Base-by-base conservation (phyloP, 2,888 invertebrate genomes). In the Autographa gamma region DNA sequence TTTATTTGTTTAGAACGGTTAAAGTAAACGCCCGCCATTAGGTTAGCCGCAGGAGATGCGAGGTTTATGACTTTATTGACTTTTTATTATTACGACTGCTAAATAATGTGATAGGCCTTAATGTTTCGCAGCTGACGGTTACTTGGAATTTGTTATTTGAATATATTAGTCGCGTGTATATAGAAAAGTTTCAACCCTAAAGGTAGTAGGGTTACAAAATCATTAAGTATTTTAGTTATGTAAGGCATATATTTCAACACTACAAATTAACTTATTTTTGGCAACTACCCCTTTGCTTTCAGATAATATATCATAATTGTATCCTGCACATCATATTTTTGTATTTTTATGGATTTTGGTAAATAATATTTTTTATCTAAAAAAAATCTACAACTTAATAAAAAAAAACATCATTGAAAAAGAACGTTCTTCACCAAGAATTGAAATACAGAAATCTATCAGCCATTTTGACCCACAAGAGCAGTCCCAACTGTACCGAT, bases 21-120 rank as follows among this genome's bases (percentile, higher is more conserved):
- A 77, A 85, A 91, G 87, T 90, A 90, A 93, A 92, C 88, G 89
- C 85, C 58, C 85, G 86, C 91, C 91, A 95, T 95, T 93, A 94
- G 94, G 93, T 92, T 85, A 94, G 93, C 95, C 95, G 76, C 95
- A 95, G 93, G 94, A 93, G 93, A 91, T 87, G 85, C 86, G 85
- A 73, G 73, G 80, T 93, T 93, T 93, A 93, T 93, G 88, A 83
- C 89, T 93, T 92, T 92, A 94, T 93, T 91, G 86, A 76, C 78
- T 85, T 91, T 93, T 93, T 93, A 93, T 92, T 90, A 86, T 82
- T 87, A 71, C 81, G 83, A 88, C 86, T 88, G 85, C 87, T 87
- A 89, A 89, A 85, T 83, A 77, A 86, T 82, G 87, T 84, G 88
- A 89, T 85, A 73, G 14, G 62, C 73, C 72, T 70, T 87, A 84